Conservation (phyloP, 2,797 vertebrate species). For the Leptoclinus maculatus region DNA sequence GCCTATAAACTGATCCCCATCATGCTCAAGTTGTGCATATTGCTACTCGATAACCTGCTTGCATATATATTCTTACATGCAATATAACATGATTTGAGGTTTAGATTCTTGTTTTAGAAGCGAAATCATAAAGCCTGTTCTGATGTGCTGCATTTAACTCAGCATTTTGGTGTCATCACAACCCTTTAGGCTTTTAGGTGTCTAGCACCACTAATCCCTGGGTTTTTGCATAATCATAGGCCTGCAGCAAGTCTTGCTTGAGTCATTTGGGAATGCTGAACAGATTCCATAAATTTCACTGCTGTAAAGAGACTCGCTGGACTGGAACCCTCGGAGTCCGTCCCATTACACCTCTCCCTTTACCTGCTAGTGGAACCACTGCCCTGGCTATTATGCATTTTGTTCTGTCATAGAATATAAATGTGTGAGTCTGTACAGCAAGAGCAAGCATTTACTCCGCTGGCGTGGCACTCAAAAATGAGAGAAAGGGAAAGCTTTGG, state of each 20-base stretch:
- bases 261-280: conserved; percentile 51
- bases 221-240: conserved; percentile 55
- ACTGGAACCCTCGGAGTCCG: conserved; percentile 20
- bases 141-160: conserved; percentile 30
- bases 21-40: not conserved
- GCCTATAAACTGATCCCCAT: not conserved
- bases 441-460: conserved; percentile 4
- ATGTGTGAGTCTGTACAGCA: not conserved
- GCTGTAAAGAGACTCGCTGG: conserved; percentile 9
- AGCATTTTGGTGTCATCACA: conserved; percentile 46
- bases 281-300: conserved; percentile 39
- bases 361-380: conserved; percentile 18
- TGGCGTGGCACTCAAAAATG: not conserved
- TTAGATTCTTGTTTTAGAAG: conserved; percentile 20
- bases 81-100: not conserved
- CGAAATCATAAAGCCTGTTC: not conserved
- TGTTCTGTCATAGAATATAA: conserved; percentile 13
- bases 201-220: conserved; percentile 51
- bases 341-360: conserved; percentile 26
- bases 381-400: conserved; percentile 28
- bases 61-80: not conserved
- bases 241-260: conserved; percentile 31
- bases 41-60: not conserved
- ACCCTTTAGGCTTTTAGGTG: conserved; percentile 44
- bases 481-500: conserved; percentile 23